Evolutionary conservation across 2,113 vertebrate species (phyloP).

Genomic region (Sylvietta virens): DNA sequence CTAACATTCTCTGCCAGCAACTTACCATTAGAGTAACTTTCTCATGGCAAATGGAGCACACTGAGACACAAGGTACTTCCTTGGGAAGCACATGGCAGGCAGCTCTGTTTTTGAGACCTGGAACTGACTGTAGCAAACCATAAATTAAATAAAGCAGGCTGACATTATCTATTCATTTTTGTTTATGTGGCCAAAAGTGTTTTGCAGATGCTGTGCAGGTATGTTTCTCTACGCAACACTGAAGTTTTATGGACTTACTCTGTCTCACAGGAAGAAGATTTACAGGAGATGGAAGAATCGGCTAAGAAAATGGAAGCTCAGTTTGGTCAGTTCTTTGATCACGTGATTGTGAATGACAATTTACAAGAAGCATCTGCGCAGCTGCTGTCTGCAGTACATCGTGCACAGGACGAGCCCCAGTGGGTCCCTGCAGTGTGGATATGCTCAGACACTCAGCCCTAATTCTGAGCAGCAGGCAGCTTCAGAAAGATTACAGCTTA

Average conservation of each 20-base stretch:
- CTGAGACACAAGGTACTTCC: neutral
- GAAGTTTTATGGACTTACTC: neutral
- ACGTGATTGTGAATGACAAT: constrained; percentile 86
- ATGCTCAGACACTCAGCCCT: constrained; percentile 71
- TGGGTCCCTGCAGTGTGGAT: constrained; percentile 93
- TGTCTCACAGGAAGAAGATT: constrained; percentile 86
- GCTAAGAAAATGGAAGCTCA: constrained; percentile 85
- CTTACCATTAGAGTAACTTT: neutral
- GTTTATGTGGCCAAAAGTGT: neutral
- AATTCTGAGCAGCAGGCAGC: constrained; percentile 40
- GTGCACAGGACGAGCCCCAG: constrained; percentile 87
- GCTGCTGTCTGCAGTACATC: constrained; percentile 76
- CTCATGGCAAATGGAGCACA: neutral
- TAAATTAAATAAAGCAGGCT: neutral
- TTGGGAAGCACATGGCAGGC: neutral
- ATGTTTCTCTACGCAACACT: neutral
- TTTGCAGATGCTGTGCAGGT: neutral
- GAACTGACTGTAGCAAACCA: neutral
- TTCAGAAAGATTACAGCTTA: constrained; percentile 40
- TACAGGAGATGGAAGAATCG: constrained; percentile 87
- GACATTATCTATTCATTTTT: neutral
- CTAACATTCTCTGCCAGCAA: neutral
- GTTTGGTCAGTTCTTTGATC: constrained; percentile 89
- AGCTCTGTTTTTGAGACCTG: neutral
- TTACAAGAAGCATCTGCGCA: constrained; percentile 81